Evolutionary conservation across 2,113 vertebrate species (phyloP).

Genomic region (Litocranius walleri): DNA sequence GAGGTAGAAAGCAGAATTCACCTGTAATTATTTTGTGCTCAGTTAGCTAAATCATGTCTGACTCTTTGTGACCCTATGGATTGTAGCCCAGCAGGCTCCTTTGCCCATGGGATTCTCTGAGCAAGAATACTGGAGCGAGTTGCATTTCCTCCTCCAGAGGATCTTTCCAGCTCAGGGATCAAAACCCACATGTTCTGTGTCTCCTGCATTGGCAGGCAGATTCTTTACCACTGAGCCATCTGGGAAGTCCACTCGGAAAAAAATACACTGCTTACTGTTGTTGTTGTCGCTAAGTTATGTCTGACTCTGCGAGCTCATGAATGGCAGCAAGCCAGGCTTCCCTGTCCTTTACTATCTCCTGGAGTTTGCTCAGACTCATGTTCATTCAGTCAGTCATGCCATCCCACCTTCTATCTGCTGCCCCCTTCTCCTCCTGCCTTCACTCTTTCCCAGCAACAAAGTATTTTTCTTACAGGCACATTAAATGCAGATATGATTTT

Average conservation of each 20-base stretch:
- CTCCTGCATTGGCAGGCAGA: neutral
- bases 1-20: neutral
- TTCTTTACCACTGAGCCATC: neutral
- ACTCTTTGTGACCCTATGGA: neutral
- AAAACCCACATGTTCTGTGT: neutral
- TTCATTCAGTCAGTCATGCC: neutral
- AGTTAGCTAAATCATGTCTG: neutral
- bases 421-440: neutral
- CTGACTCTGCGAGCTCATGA: neutral
- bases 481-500: conserved; percentile 33
- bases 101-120: neutral
- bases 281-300: neutral
- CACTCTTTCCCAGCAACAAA: neutral
- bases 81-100: neutral
- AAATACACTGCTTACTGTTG: neutral
- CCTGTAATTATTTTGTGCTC: neutral
- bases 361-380: neutral
- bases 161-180: neutral
- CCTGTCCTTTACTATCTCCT: neutral
- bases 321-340: neutral
- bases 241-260: neutral
- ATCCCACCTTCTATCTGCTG: neutral
- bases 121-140: neutral
- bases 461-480: neutral
- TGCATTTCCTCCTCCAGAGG: neutral